Conservation (phyloP, 2,797 vertebrate species). For the Hyperoplus lanceolatus region DNA sequence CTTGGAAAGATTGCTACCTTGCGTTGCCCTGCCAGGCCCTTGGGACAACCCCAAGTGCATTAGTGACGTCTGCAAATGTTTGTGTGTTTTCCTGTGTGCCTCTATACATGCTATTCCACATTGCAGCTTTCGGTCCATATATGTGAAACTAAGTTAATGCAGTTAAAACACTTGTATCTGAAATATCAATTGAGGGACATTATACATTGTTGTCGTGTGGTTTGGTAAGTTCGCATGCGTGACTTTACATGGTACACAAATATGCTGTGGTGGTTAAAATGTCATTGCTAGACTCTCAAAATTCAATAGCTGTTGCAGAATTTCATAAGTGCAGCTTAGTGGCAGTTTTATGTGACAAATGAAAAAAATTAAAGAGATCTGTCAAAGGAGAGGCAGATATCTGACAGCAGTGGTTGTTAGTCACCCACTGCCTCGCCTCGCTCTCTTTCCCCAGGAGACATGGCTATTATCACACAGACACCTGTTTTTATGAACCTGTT, state of each 20-base stretch:
- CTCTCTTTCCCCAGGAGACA: constrained; percentile 35
- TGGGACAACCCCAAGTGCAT: constrained; percentile 56
- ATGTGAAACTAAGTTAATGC: constrained; percentile 16
- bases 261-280: constrained; percentile 35
- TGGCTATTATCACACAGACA: constrained; percentile 36
- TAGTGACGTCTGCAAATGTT: constrained; percentile 51
- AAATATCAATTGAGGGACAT: constrained; percentile 1
- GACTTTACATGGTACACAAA: constrained; percentile 23
- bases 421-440: constrained; percentile 48
- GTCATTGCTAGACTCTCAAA: constrained; percentile 20
- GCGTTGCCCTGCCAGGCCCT: constrained; percentile 62
- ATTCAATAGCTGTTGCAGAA: constrained; percentile 38
- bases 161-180: not conserved
- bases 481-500: constrained; percentile 44
- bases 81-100: constrained; percentile 39
- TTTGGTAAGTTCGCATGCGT: not conserved
- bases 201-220: not conserved
- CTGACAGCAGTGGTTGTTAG: constrained; percentile 53
- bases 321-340: constrained; percentile 45
- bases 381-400: constrained; percentile 46
- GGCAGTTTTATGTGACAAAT: constrained; percentile 55
- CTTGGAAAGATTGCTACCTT: constrained; percentile 62
- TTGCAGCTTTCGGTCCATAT: constrained; percentile 26
- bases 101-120: constrained; percentile 1
- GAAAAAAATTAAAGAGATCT: constrained; percentile 56